phyloP scores from a whole-genome alignment of 2,888 invertebrate genomes.

The Nephrotoma guestfalica region DNA sequence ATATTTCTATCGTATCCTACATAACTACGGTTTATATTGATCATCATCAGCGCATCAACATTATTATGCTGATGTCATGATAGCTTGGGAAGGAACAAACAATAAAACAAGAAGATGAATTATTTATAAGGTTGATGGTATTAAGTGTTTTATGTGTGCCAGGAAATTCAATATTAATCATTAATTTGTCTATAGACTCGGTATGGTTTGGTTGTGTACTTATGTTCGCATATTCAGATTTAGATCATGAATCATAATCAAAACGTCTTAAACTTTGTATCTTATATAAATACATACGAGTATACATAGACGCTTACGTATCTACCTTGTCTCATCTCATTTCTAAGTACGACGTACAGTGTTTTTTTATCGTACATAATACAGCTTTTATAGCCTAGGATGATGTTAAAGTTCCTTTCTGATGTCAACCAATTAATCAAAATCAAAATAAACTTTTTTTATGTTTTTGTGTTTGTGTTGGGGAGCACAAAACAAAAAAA shows the following conservation, averaged over 20 bases:
- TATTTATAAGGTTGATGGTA: neutral
- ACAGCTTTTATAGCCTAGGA: neutral
- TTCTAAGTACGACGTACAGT: no score
- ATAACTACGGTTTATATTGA: neutral
- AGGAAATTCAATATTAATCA: neutral
- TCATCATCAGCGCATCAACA: neutral
- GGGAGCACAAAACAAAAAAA: neutral
- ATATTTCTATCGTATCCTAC: neutral
- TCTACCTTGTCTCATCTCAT: neutral
- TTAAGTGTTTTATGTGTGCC: neutral
- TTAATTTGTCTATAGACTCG: neutral
- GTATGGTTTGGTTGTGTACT: no score
- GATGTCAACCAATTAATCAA: neutral
- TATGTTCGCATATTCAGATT: neutral
- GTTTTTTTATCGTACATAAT: no score
- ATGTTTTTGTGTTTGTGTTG: neutral
- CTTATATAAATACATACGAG: neutral
- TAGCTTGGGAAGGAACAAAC: neutral
- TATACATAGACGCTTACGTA: no score
- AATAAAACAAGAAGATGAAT: neutral
- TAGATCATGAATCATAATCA: neutral
- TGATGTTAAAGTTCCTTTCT: neutral
- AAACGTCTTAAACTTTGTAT: neutral
- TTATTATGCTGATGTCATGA: neutral
- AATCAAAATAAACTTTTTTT: neutral